phyloP scores from a whole-genome alignment of 2,888 invertebrate species.

The Anarsia innoxiella region DNA sequence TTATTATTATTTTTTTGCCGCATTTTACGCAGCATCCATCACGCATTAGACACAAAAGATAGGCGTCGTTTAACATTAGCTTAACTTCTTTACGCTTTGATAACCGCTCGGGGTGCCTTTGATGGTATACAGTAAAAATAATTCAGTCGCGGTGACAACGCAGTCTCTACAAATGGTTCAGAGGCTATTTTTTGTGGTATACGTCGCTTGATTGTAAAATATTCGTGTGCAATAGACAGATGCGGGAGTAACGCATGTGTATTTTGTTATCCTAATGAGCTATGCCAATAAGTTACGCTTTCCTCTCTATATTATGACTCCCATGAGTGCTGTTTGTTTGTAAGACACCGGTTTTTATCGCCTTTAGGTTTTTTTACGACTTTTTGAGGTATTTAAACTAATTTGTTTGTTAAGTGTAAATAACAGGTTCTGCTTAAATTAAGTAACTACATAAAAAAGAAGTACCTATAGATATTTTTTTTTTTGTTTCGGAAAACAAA shows the following conservation, averaged over 20 bases:
- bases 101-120: slow-evolving; percentile 50
- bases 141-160: slow-evolving; percentile 36
- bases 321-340: slow-evolving; percentile 47
- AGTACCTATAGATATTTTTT: no score
- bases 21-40: slow-evolving; percentile 64
- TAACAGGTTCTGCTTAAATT: no score
- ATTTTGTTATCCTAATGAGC: slow-evolving; percentile 68
- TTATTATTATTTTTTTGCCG: slow-evolving; percentile 38
- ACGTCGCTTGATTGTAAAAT: slow-evolving; percentile 45
- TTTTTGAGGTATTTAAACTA: slow-evolving; percentile 17
- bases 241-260: slow-evolving; percentile 61
- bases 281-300: slow-evolving; percentile 66
- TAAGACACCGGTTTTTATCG: slow-evolving; percentile 39
- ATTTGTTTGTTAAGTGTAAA: background rate
- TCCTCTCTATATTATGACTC: slow-evolving; percentile 39
- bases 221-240: slow-evolving; percentile 47
- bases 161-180: slow-evolving; percentile 37
- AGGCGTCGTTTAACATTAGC: slow-evolving; percentile 71
- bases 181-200: slow-evolving; percentile 40
- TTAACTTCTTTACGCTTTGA: slow-evolving; percentile 74
- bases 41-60: slow-evolving; percentile 69
- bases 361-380: slow-evolving; percentile 16
- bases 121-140: slow-evolving; percentile 42
- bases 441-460: no score
- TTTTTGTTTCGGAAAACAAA: background rate